phyloP scores from a whole-genome alignment of 2,888 invertebrate species.

The Calameuta filiformis region DNA sequence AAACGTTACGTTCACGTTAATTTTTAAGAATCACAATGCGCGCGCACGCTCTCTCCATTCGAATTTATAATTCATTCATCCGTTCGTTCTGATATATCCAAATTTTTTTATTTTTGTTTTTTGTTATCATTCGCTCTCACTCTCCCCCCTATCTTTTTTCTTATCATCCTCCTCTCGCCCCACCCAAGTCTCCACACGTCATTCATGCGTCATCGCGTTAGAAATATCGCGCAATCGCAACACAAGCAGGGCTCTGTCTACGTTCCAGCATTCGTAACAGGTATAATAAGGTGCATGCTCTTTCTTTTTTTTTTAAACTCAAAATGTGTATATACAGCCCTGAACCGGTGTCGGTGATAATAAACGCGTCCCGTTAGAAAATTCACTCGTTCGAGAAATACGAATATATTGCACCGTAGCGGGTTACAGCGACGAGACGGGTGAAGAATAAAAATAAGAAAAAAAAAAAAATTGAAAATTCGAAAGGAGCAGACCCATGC shows the following conservation, averaged over 20 bases:
- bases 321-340: slow-evolving; percentile 27
- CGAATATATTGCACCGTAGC: slow-evolving; percentile 23
- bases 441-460: background rate
- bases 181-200: background rate
- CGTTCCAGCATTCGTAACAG: background rate
- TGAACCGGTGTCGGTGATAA: slow-evolving; percentile 5
- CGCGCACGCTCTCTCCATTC: slow-evolving; percentile 3
- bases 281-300: slow-evolving; percentile 21
- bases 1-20: slow-evolving; percentile 7
- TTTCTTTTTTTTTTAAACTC: slow-evolving; percentile 9
- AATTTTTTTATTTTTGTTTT: background rate
- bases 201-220: background rate
- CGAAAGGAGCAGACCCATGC: too few relatives aligned
- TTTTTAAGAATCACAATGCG: slow-evolving; percentile 33
- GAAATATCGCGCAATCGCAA: background rate
- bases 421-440: slow-evolving; percentile 10
- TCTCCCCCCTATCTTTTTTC: background rate
- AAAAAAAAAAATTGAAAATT: too few relatives aligned
- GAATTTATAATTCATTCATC: too few relatives aligned
- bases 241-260: background rate
- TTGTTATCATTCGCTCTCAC: background rate
- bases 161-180: background rate
- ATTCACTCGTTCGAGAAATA: slow-evolving; percentile 19
- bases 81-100: too few relatives aligned
- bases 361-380: slow-evolving; percentile 7